A percentile compares a stretch with the other conserved stretches of the same genome.
Evolutionary conservation across 2,888 invertebrate species (phyloP).

Genomic region (Pseudeuparius sepicola): DNA sequence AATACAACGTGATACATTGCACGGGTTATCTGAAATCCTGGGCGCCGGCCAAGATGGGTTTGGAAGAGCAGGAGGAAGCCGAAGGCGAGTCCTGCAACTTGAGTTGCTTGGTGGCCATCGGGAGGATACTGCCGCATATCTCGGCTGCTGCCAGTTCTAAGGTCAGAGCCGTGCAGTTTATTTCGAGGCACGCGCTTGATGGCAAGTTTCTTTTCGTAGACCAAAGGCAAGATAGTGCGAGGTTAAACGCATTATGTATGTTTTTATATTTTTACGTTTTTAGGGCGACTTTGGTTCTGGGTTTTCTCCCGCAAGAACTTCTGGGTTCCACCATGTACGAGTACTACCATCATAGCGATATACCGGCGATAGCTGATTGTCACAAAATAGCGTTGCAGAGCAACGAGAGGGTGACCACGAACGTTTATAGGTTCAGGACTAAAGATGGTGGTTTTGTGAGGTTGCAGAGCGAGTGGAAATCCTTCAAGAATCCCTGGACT

Average conservation of each 20-base stretch:
- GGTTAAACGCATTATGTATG: no score
- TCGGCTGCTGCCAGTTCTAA: slow-evolving; percentile 43
- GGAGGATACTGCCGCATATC: slow-evolving; percentile 57
- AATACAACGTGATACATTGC: slow-evolving; percentile 83
- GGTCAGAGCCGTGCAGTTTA: slow-evolving; percentile 59
- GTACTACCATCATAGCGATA: slow-evolving; percentile 76
- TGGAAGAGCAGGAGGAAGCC: slow-evolving; percentile 58
- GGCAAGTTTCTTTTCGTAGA: slow-evolving; percentile 90
- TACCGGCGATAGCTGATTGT: slow-evolving; percentile 66
- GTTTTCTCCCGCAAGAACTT: slow-evolving; percentile 87
- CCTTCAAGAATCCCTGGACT: slow-evolving; percentile 91
- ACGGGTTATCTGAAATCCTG: slow-evolving; percentile 90
- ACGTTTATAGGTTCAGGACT: slow-evolving; percentile 67
- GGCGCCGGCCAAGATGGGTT: slow-evolving; percentile 68
- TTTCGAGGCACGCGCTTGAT: slow-evolving; percentile 78
- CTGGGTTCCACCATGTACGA: slow-evolving; percentile 89
- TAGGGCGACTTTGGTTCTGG: slow-evolving; percentile 80
- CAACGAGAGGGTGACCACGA: slow-evolving; percentile 53
- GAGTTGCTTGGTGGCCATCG: slow-evolving; percentile 84
- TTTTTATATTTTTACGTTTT: no score
- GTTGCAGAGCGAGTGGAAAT: slow-evolving; percentile 77
- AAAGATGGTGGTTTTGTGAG: slow-evolving; percentile 66
- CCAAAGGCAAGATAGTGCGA: slow-evolving; percentile 69
- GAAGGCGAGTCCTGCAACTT: slow-evolving; percentile 55
- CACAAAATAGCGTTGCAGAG: slow-evolving; percentile 70